Evolutionary conservation across 2,113 vertebrate genomes (phyloP).

Genomic region (Vulpes ferrilata): DNA sequence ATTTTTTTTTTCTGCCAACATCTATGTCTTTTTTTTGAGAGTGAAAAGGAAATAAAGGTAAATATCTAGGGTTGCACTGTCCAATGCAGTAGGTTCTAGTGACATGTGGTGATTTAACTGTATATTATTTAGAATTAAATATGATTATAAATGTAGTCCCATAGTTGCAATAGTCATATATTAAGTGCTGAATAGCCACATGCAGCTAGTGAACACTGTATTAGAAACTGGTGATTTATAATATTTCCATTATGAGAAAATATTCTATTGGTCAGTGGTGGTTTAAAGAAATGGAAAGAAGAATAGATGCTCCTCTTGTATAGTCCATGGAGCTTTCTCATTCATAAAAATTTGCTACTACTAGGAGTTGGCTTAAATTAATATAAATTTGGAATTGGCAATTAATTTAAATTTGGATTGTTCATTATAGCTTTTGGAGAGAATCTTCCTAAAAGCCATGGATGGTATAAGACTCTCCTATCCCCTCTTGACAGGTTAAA

Average conservation of each 20-base stretch:
- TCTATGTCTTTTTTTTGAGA: background rate
- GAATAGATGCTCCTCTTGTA: background rate
- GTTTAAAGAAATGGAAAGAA: background rate
- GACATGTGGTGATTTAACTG: background rate
- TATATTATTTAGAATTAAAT: constrained; percentile 5
- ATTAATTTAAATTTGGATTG: background rate
- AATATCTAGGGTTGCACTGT: background rate
- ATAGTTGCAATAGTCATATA: background rate
- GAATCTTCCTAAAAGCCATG: background rate
- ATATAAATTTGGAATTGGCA: background rate
- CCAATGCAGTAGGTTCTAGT: background rate
- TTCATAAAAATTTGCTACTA: background rate
- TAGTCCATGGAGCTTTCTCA: background rate
- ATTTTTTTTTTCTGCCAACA: background rate
- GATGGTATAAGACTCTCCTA: background rate
- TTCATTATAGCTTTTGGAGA: background rate
- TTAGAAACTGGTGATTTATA: background rate
- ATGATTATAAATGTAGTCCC: background rate
- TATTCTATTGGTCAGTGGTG: background rate
- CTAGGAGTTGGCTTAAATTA: background rate
- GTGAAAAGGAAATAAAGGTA: background rate
- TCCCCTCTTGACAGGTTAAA: background rate
- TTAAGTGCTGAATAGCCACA: background rate
- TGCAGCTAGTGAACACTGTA: background rate
- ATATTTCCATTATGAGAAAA: background rate